Evolutionary conservation across 2,888 invertebrate species (phyloP).

Genomic region (Yponomeuta evonymella): DNA sequence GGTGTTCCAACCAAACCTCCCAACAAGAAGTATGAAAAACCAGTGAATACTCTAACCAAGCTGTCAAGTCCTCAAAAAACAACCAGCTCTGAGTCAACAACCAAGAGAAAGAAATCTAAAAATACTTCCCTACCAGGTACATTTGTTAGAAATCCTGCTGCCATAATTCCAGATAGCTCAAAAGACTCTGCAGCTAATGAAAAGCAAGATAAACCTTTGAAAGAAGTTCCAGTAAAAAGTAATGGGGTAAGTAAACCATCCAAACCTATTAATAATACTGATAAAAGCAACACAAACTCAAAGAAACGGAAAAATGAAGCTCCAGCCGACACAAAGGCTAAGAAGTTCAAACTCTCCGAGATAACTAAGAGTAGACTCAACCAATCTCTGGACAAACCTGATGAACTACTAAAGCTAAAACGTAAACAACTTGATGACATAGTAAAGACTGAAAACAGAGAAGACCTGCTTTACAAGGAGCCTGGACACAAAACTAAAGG

Average conservation of each 20-base stretch:
- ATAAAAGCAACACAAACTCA: neutral
- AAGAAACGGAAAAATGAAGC: neutral
- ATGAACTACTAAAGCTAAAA: conserved; percentile 45
- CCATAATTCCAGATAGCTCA: neutral
- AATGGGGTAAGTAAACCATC: neutral
- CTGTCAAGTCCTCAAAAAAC: neutral
- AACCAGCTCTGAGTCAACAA: neutral
- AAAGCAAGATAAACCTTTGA: neutral
- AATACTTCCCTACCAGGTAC: neutral
- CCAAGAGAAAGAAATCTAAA: neutral
- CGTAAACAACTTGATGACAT: conserved; percentile 47
- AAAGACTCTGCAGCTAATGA: neutral
- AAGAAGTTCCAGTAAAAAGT: neutral
- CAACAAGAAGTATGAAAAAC: neutral
- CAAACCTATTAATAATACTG: neutral
- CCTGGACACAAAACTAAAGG: conserved; percentile 20
- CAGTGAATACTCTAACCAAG: neutral
- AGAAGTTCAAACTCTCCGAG: neutral
- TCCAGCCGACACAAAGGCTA: neutral
- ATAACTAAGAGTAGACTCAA: neutral
- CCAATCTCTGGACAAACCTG: conserved; percentile 34
- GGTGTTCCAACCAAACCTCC: neutral
- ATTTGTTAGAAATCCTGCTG: neutral
- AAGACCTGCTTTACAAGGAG: conserved; percentile 35
- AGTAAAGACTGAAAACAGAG: conserved; percentile 37